phyloP scores from a whole-genome alignment of 2,113 vertebrate species.

The Cinclus cinclus region DNA sequence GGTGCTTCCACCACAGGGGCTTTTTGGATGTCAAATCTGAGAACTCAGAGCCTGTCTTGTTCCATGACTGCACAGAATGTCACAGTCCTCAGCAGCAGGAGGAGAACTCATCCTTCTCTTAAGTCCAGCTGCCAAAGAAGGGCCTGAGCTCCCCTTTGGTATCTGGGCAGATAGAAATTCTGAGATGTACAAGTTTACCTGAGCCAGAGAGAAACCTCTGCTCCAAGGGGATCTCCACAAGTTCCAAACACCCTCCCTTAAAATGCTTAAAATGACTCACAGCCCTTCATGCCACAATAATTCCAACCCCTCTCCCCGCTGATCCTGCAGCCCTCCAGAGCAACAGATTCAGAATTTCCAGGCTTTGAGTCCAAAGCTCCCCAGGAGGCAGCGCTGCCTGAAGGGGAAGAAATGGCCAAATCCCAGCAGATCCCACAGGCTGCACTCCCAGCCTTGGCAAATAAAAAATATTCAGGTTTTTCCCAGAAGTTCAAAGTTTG shows the following conservation, averaged over 20 bases:
- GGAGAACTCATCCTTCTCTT: background rate
- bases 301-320: background rate
- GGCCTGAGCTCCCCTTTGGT: background rate
- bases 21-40: background rate
- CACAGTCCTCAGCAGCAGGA: background rate
- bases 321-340: background rate
- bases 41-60: rapidly evolving
- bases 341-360: background rate
- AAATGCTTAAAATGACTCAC: background rate
- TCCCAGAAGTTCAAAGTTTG: background rate
- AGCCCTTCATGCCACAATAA: background rate
- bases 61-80: background rate
- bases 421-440: background rate
- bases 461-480: background rate
- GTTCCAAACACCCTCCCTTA: background rate
- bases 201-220: background rate
- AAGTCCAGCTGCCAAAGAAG: background rate
- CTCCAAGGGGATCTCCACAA: background rate
- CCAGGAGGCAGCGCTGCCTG: background rate
- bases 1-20: background rate
- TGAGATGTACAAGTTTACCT: background rate
- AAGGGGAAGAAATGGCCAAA: background rate
- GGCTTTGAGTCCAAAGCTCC: background rate
- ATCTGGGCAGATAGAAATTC: background rate
- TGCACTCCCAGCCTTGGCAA: background rate